Percentiles rank a stretch among this genome's conserved stretches.
Conservation (phyloP, 2,113 vertebrate species). For the Psittacus erithacus region DNA sequence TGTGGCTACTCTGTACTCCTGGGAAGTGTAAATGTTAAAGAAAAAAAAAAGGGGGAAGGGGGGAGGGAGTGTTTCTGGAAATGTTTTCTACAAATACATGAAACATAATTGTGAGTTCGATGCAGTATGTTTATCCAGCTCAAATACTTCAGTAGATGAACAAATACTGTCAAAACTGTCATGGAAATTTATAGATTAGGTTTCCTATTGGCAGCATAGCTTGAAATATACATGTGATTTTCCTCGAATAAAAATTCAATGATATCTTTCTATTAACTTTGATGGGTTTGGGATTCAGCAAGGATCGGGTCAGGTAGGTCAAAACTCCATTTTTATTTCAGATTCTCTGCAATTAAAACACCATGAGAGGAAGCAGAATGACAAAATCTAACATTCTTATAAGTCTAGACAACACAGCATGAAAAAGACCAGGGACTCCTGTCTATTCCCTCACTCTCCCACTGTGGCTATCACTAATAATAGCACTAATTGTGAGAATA, state of each 20-base stretch:
- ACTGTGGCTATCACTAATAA: conserved; percentile 51
- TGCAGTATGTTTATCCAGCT: not conserved
- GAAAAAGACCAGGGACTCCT: conserved; percentile 38
- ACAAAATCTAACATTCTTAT: conserved; percentile 52
- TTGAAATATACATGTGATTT: not conserved
- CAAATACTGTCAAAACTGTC: not conserved
- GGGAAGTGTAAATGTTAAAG: not conserved
- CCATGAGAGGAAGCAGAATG: not conserved
- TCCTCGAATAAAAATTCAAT: not conserved
- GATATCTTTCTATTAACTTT: not conserved
- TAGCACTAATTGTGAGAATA: conserved; percentile 52
- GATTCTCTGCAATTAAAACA: not conserved
- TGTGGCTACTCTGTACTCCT: not conserved
- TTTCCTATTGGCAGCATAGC: not conserved
- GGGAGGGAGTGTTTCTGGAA: not conserved
- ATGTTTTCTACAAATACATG: not conserved
- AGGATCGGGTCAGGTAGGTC: not conserved
- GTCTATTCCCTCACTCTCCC: not conserved
- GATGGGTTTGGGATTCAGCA: not conserved
- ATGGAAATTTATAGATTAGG: not conserved
- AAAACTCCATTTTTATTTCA: conserved; percentile 25
- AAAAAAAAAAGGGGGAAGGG: not conserved
- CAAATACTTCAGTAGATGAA: not conserved
- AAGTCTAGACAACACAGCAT: conserved; percentile 66
- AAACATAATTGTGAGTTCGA: not conserved